These are phyloP conservation scores for Lampropteryx suffumata DNA, from an alignment of 2,888 invertebrate species.

Conservation along the genomic window DNA sequence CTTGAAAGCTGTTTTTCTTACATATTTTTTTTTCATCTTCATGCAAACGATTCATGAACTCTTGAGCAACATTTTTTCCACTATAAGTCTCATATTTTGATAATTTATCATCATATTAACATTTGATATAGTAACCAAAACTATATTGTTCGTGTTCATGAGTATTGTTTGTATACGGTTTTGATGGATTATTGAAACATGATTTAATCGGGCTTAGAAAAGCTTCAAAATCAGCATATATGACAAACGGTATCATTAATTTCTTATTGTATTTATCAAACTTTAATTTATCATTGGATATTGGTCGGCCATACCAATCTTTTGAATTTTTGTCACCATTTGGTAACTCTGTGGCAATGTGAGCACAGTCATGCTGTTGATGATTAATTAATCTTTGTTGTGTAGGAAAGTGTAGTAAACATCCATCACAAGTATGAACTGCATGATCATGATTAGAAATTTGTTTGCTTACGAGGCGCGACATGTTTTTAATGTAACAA, in stretches of 20 bases:
- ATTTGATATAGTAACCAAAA: slow-evolving; percentile 43
- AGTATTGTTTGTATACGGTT: slow-evolving; percentile 24
- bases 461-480: slow-evolving; percentile 10
- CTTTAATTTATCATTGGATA: slow-evolving; percentile 5
- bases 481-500: slow-evolving; percentile 7
- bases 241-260: slow-evolving; percentile 9
- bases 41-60: slow-evolving; percentile 34
- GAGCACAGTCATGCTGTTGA: slow-evolving; percentile 12
- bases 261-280: slow-evolving; percentile 13
- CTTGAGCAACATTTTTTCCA: slow-evolving; percentile 35
- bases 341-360: slow-evolving; percentile 7
- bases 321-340: slow-evolving; percentile 8
- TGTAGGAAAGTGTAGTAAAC: slow-evolving; percentile 9
- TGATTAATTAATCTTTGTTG: slow-evolving; percentile 6
- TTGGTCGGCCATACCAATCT: not conserved
- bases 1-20: no score
- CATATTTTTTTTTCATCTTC: slow-evolving; percentile 25
- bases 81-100: slow-evolving; percentile 28
- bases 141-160: slow-evolving; percentile 38
- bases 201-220: slow-evolving; percentile 34
- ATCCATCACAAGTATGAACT: slow-evolving; percentile 15
- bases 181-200: slow-evolving; percentile 31
- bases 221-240: slow-evolving; percentile 32
- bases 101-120: slow-evolving; percentile 33
- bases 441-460: slow-evolving; percentile 4